Conservation (phyloP, 1,140 invertebrate genomes). For the Rhopalosiphum padi region DNA sequence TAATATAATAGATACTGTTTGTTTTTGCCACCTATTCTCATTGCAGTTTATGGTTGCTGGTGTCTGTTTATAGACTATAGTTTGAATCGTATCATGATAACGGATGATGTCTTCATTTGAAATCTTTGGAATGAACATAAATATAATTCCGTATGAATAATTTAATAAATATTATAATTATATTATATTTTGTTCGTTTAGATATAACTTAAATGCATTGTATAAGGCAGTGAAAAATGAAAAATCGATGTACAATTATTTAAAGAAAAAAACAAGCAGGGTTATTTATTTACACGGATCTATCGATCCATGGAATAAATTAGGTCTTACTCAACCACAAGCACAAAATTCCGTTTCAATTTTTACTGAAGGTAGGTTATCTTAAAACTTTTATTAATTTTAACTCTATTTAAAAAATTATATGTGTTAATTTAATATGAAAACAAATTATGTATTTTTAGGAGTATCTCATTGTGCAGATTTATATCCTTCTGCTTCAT, state of each 20-base stretch:
- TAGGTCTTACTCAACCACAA: conserved; percentile 70
- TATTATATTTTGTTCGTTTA: conserved; percentile 59
- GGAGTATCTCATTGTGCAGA: conserved; percentile 48
- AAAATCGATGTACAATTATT: conserved; percentile 81
- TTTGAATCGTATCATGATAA: not conserved
- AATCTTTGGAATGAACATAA: not conserved
- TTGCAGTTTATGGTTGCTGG: too few relatives aligned
- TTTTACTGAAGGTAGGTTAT: not conserved
- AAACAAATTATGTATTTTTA: conserved; percentile 23
- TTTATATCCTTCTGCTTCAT: conserved; percentile 14
- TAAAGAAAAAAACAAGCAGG: conserved; percentile 73
- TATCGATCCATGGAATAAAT: conserved; percentile 91
- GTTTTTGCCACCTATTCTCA: too few relatives aligned
- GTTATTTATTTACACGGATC: conserved; percentile 89
- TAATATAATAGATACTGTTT: too few relatives aligned
- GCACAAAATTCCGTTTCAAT: not conserved
- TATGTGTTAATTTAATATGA: not conserved
- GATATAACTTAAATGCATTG: conserved; percentile 70
- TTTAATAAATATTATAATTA: not conserved
- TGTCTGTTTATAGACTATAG: too few relatives aligned
- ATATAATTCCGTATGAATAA: not conserved
- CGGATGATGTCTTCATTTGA: not conserved
- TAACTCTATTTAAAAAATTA: not conserved
- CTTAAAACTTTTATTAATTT: not conserved
- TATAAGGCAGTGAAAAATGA: conserved; percentile 72